Evolutionary conservation across 2,888 invertebrate genomes (phyloP).

Genomic region (Periphyllus acericola): DNA sequence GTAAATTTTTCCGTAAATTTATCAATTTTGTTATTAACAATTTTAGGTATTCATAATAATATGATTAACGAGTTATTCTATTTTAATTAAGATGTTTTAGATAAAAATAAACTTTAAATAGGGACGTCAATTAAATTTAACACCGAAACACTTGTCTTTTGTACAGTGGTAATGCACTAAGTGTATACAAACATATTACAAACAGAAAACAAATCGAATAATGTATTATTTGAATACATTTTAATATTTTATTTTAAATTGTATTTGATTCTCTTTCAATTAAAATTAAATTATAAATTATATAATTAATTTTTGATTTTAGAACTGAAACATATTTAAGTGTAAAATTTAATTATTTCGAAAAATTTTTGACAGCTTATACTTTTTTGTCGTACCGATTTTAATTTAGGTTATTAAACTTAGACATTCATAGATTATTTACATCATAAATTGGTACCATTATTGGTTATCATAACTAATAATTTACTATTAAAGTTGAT

Average conservation of each 20-base stretch:
- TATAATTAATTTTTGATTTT: too few species aligned
- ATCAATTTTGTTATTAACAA: not conserved
- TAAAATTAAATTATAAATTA: not conserved
- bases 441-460: too few species aligned
- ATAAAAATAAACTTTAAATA: not conserved
- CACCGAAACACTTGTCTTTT: not conserved
- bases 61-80: not conserved
- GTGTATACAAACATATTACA: not conserved
- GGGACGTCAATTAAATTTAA: not conserved
- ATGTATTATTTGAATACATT: not conserved
- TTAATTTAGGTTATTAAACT: too few species aligned
- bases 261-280: not conserved
- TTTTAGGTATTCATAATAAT: not conserved
- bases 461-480: too few species aligned
- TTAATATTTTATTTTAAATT: not conserved
- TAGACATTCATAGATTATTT: too few species aligned
- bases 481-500: too few species aligned
- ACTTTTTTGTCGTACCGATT: too few species aligned
- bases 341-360: too few species aligned
- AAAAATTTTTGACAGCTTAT: too few species aligned
- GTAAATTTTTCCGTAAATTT: conserved; percentile 23
- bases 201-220: not conserved
- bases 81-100: too few species aligned
- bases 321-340: too few species aligned
- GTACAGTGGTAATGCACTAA: too few species aligned